Evolutionary conservation across 2,888 invertebrate genomes (phyloP).

Genomic region (Argyra leucocephala): DNA sequence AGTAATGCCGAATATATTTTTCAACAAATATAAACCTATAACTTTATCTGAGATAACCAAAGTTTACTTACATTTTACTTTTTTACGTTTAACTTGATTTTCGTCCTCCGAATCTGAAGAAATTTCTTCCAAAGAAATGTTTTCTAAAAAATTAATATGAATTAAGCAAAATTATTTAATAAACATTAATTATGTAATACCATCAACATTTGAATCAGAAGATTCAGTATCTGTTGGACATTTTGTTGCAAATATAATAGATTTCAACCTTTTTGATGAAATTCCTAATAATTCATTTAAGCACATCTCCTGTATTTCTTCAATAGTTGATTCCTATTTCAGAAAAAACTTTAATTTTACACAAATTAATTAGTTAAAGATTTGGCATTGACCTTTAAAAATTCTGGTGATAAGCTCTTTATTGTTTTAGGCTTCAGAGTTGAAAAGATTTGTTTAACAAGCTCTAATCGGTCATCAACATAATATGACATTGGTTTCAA

Average conservation of each 20-base stretch:
- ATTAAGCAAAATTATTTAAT: neutral
- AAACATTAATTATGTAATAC: constrained; percentile 23
- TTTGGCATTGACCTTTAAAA: constrained; percentile 35
- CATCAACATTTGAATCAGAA: constrained; percentile 41
- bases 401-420: constrained; percentile 49
- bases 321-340: constrained; percentile 35
- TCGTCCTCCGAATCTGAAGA: constrained; percentile 44
- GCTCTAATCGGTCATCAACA: constrained; percentile 51
- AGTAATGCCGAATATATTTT: no score
- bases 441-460: constrained; percentile 52
- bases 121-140: constrained; percentile 54
- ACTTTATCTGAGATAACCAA: constrained; percentile 33
- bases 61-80: no score
- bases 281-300: constrained; percentile 54
- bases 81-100: neutral
- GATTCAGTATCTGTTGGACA: constrained; percentile 43
- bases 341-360: neutral
- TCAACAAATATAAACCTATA: constrained; percentile 27
- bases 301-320: constrained; percentile 51
- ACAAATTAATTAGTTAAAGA: neutral
- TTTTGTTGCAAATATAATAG: constrained; percentile 44
- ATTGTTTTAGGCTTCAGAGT: constrained; percentile 50
- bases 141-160: constrained; percentile 41
- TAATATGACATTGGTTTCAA: constrained; percentile 45
- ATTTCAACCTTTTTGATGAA: constrained; percentile 51